Evolutionary conservation across 2,888 invertebrate genomes (phyloP).

Genomic region (Tetragonisca angustula): DNA sequence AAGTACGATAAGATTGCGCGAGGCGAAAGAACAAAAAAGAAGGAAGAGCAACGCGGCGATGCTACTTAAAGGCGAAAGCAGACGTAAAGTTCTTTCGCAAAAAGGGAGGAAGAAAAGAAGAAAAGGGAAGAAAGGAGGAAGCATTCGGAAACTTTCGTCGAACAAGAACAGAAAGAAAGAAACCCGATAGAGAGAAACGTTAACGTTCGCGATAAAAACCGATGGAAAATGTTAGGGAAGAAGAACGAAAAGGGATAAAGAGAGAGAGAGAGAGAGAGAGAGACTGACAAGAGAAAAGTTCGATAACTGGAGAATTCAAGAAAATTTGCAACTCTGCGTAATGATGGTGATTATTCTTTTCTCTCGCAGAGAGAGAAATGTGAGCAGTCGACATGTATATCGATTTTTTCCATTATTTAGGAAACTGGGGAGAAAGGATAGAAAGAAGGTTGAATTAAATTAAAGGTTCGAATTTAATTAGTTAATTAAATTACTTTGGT

Average conservation of each 20-base stretch:
- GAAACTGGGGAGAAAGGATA: too few relatives aligned
- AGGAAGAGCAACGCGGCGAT: neutral
- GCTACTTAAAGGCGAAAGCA: neutral
- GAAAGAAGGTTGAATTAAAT: too few relatives aligned
- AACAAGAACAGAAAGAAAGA: constrained; percentile 8
- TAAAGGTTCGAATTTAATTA: too few relatives aligned
- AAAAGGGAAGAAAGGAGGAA: too few relatives aligned
- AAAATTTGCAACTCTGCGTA: too few relatives aligned
- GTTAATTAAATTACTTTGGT: too few relatives aligned
- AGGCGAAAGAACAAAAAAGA: neutral
- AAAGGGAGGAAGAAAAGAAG: neutral
- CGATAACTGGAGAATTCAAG: too few relatives aligned
- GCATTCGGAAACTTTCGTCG: neutral
- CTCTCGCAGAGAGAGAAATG: too few relatives aligned
- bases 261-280: too few relatives aligned
- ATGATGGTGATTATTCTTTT: too few relatives aligned
- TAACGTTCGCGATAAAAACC: constrained; percentile 16
- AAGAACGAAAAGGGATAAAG: neutral
- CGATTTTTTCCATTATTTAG: too few relatives aligned
- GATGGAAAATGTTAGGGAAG: neutral
- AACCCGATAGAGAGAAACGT: neutral
- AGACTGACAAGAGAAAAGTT: neutral
- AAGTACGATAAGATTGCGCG: constrained; percentile 29
- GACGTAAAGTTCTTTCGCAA: neutral
- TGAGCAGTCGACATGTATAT: too few relatives aligned